Conservation (phyloP, 1,140 invertebrate species). For the Amphibalanus amphitrite region DNA sequence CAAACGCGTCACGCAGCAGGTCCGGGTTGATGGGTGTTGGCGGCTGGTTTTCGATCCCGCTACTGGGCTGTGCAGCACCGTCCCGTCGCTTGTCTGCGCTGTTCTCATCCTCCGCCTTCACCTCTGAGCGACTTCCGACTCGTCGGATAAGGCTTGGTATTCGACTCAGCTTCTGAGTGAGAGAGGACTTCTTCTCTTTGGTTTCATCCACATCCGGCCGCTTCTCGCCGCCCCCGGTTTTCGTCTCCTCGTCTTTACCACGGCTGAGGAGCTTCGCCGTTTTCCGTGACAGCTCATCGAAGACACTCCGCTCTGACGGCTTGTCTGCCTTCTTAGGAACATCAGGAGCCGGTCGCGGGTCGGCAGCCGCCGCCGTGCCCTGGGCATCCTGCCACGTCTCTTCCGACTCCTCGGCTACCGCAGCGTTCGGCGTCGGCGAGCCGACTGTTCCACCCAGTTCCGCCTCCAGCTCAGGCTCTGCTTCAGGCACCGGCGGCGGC, state of each 20-base stretch:
- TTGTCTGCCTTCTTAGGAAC: background rate
- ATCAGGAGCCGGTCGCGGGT: background rate
- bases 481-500: background rate
- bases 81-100: too few species aligned
- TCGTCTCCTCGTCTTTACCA: background rate
- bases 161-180: background rate
- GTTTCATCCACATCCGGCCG: background rate
- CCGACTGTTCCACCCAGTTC: background rate
- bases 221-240: background rate
- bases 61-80: background rate
- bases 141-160: background rate
- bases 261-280: background rate
- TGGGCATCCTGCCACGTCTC: too few species aligned
- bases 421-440: background rate
- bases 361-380: too few species aligned
- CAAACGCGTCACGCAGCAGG: background rate
- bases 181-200: background rate
- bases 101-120: background rate
- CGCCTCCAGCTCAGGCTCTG: background rate
- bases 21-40: background rate
- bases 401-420: background rate
- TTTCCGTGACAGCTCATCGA: background rate
- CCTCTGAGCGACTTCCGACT: background rate
- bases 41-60: background rate
- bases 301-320: background rate